These are phyloP conservation scores for Smithornis capensis DNA, from an alignment of 2,113 vertebrate species.

Conservation along the genomic window DNA sequence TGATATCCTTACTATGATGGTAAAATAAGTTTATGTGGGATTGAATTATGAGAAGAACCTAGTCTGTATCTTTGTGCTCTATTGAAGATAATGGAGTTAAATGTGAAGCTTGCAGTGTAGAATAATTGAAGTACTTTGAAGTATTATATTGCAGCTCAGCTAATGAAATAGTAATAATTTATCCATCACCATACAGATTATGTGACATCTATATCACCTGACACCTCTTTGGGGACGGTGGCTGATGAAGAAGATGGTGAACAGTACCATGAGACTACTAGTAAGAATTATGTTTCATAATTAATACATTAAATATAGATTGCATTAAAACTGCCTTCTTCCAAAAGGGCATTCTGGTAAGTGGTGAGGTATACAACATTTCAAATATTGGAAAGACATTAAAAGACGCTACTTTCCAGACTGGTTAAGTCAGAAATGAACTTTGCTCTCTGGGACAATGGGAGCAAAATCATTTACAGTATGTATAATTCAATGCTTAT, in stretches of 20 bases:
- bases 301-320: not conserved
- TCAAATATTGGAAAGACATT: not conserved
- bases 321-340: not conserved
- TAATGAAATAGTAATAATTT: not conserved
- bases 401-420: not conserved
- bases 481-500: not conserved
- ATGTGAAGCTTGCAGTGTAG: not conserved
- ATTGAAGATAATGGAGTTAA: not conserved
- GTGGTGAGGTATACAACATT: not conserved
- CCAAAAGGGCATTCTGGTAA: conserved; percentile 13
- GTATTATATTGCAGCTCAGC: not conserved
- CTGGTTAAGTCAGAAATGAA: not conserved
- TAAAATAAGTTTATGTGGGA: not conserved
- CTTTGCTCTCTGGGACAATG: not conserved
- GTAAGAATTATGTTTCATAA: conserved; percentile 38
- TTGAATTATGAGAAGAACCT: not conserved
- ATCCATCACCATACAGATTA: not conserved
- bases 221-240: not conserved
- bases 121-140: not conserved
- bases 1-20: not conserved
- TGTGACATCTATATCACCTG: not conserved
- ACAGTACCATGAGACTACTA: not conserved
- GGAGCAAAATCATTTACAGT: not conserved
- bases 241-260: not conserved
- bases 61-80: not conserved